A percentile compares a stretch with the other conserved stretches of the same genome.
These are phyloP conservation scores for Rhodeus uyekii DNA, from an alignment of 2,797 vertebrate genomes.

Conservation along the genomic window DNA sequence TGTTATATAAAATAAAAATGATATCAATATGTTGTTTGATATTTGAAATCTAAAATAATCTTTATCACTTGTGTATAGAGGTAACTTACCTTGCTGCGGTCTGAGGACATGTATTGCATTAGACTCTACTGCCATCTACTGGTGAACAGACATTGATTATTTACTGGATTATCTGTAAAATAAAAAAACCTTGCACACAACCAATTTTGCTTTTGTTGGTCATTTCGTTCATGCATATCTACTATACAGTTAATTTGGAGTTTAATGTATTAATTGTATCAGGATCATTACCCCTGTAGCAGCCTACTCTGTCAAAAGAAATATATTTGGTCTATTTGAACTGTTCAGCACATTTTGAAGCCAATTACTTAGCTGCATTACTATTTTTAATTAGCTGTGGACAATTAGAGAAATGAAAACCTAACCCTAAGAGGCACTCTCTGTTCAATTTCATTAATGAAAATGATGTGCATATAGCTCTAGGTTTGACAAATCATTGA, in stretches of 20 bases:
- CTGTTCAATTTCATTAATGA: slow-evolving; percentile 41
- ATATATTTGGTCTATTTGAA: slow-evolving; percentile 11
- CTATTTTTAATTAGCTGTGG: slow-evolving; percentile 29
- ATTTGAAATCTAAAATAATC: background rate
- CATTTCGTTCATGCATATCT: background rate
- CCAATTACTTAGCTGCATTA: slow-evolving; percentile 38
- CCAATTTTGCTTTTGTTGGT: background rate
- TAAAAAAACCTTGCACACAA: background rate
- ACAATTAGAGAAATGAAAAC: slow-evolving; percentile 44
- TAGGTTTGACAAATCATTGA: slow-evolving; percentile 34
- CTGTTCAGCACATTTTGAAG: slow-evolving; percentile 26
- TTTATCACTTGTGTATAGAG: background rate
- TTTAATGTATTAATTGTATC: background rate
- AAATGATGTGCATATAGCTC: slow-evolving; percentile 3
- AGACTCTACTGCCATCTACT: slow-evolving; percentile 35
- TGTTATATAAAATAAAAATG: background rate
- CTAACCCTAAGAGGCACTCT: slow-evolving; percentile 23
- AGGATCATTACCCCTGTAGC: background rate
- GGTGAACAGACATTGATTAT: background rate
- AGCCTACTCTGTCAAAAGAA: background rate
- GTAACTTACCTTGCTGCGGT: background rate
- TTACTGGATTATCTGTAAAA: background rate
- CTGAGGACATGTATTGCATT: background rate
- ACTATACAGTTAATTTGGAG: background rate
- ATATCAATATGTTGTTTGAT: background rate